Conservation (phyloP, 1,140 invertebrate genomes). For the Meloidogyne floridensis region DNA sequence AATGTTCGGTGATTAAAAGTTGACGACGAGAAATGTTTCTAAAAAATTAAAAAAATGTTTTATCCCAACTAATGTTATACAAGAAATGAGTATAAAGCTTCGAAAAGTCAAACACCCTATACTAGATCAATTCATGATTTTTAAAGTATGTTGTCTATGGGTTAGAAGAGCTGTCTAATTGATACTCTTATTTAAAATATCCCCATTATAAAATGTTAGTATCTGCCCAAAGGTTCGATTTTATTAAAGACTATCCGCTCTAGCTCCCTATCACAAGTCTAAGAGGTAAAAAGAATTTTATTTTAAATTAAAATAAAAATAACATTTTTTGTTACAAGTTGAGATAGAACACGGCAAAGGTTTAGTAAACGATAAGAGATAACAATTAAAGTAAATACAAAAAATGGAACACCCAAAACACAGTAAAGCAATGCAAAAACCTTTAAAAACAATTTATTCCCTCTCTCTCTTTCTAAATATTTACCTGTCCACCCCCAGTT, state of each 20-base stretch:
- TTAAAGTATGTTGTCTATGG: too few species aligned
- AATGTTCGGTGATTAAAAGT: constrained; percentile 9
- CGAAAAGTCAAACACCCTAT: too few species aligned
- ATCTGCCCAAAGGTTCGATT: too few species aligned
- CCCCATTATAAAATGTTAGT: too few species aligned
- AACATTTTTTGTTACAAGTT: constrained; percentile 4
- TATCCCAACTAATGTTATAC: too few species aligned
- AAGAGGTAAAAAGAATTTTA: not conserved
- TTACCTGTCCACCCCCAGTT: constrained; percentile 41
- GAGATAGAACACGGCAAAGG: constrained; percentile 13
- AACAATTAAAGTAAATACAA: constrained; percentile 39
- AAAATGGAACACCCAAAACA: constrained; percentile 46
- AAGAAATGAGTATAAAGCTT: too few species aligned
- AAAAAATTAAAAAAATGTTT: not conserved
- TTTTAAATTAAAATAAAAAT: not conserved
- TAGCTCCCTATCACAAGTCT: too few species aligned
- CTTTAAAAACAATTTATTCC: constrained; percentile 17
- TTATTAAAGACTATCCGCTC: too few species aligned
- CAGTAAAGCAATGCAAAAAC: constrained; percentile 43
- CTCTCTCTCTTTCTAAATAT: constrained; percentile 17
- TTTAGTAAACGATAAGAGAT: constrained; percentile 38
- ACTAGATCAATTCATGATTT: too few species aligned
- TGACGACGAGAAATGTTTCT: not conserved
- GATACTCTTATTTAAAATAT: too few species aligned
- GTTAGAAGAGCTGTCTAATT: too few species aligned